Conservation (phyloP, 2,113 vertebrate genomes). For the Chunga burmeisteri region DNA sequence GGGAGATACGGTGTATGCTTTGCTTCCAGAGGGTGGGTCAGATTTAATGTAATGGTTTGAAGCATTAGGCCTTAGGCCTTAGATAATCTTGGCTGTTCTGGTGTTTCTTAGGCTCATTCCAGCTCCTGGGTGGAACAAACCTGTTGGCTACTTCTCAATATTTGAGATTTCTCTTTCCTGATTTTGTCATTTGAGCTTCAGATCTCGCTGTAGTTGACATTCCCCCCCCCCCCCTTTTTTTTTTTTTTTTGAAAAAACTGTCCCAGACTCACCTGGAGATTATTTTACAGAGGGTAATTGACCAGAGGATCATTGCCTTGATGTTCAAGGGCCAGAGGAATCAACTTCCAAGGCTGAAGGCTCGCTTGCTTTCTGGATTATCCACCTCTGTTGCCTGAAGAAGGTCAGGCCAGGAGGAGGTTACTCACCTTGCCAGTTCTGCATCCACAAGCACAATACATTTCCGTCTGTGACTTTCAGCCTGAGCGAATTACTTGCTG, state of each 20-base stretch:
- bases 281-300: not conserved
- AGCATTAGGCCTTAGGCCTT: not conserved
- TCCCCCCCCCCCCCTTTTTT: no score
- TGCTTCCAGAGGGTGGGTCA: not conserved
- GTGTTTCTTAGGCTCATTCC: not conserved
- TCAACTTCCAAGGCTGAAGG: not conserved
- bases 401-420: not conserved
- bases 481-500: not conserved
- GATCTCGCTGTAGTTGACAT: not conserved
- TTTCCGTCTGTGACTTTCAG: not conserved
- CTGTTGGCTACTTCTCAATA: not conserved
- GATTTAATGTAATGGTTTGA: not conserved
- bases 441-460: accelerated
- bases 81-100: not conserved
- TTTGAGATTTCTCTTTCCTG: not conserved
- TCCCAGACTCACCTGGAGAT: not conserved
- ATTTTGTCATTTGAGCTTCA: not conserved
- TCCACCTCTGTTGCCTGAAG: not conserved
- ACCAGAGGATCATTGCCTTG: not conserved
- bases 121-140: not conserved
- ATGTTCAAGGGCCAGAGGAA: not conserved
- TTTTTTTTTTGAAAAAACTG: not conserved
- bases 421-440: not conserved
- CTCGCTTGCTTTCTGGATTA: not conserved
- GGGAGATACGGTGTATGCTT: not conserved